Conservation (phyloP, 2,113 vertebrate genomes). For the Pangasianodon gigas region DNA sequence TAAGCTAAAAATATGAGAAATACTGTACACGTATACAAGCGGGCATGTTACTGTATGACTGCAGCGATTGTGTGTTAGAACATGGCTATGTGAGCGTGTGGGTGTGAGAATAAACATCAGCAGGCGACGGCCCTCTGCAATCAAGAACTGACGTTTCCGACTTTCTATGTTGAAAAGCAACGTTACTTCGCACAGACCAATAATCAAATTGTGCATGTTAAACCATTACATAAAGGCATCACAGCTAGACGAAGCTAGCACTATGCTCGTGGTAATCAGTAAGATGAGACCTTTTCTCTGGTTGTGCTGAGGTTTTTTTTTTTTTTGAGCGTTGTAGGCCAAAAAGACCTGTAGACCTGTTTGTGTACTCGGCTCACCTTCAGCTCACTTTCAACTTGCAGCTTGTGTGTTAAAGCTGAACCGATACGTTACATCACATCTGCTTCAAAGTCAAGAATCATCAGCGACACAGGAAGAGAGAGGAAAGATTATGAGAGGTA, state of each 20-base stretch:
- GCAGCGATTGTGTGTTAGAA: conserved; percentile 28
- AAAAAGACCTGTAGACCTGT: conserved; percentile 44
- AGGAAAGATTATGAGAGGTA: neutral
- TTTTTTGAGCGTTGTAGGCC: conserved; percentile 33
- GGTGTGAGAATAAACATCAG: conserved; percentile 45
- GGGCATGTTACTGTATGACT: conserved; percentile 35
- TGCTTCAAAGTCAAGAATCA: conserved; percentile 62
- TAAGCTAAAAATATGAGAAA: conserved; percentile 49
- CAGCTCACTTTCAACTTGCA: conserved; percentile 67
- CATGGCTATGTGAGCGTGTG: conserved; percentile 29
- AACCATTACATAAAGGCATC: neutral
- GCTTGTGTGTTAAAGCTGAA: conserved; percentile 60
- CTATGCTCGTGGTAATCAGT: neutral
- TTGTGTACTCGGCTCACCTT: conserved; percentile 55
- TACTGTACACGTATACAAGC: conserved; percentile 1
- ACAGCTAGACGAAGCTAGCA: neutral
- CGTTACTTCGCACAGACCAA: no score
- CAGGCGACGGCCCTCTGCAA: neutral
- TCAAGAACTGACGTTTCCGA: neutral
- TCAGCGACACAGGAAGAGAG: conserved; percentile 7
- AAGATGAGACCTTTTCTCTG: neutral
- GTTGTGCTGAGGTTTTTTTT: neutral
- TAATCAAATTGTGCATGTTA: neutral
- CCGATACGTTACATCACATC: conserved; percentile 67
- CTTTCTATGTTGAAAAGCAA: neutral